These are phyloP conservation scores for Leptobrachium leishanense DNA, from an alignment of 2,113 vertebrate species.

Conservation along the genomic window DNA sequence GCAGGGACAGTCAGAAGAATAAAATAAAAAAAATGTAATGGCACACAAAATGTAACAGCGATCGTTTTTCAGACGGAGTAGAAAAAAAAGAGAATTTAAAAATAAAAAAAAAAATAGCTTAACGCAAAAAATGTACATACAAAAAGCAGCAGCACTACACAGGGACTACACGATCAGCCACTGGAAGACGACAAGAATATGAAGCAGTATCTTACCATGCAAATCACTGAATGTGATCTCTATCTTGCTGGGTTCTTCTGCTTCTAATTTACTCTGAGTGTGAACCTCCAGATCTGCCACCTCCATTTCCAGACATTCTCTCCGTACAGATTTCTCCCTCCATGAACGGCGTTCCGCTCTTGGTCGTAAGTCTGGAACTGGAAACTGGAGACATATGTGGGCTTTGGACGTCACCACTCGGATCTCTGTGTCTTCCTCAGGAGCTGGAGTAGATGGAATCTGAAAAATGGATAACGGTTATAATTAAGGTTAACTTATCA, in stretches of 20 bases:
- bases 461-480: constrained; percentile 20
- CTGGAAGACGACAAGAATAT: too few species aligned
- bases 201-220: constrained; percentile 69
- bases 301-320: constrained; percentile 77
- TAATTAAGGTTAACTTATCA: too few species aligned
- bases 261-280: constrained; percentile 68
- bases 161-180: too few species aligned
- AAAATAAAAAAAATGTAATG: too few species aligned
- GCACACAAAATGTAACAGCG: too few species aligned
- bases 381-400: constrained; percentile 77
- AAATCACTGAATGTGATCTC: constrained; percentile 79
- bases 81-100: too few species aligned
- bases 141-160: too few species aligned
- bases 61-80: too few species aligned
- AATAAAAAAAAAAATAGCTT: too few species aligned
- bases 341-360: constrained; percentile 67
- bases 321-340: constrained; percentile 68
- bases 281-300: constrained; percentile 73
- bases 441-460: constrained; percentile 47
- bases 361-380: constrained; percentile 80
- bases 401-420: constrained; percentile 72
- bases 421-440: constrained; percentile 52
- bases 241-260: constrained; percentile 66
- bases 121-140: too few species aligned
- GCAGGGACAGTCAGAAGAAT: too few species aligned